These are phyloP conservation scores for Paramormyrops hopkinsi DNA, from an alignment of 2,797 vertebrate genomes.

Conservation along the genomic window DNA sequence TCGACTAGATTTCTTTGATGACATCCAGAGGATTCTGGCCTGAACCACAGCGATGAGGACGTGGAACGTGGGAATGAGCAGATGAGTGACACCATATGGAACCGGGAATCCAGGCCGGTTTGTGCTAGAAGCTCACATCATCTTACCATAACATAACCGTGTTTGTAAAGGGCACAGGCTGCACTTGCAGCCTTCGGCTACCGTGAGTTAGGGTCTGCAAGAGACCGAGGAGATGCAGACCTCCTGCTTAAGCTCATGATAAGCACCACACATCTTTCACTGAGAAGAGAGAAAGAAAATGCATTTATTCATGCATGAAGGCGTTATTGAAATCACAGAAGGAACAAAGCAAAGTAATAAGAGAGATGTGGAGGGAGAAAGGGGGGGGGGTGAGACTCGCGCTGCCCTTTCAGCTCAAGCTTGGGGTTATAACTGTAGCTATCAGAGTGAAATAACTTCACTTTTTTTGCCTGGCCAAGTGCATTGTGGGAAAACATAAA, in stretches of 20 bases:
- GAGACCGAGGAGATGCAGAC: neutral
- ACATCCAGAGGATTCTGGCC: neutral
- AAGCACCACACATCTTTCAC: neutral
- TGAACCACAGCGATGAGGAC: neutral
- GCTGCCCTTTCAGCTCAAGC: neutral
- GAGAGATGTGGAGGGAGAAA: neutral
- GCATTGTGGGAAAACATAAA: neutral
- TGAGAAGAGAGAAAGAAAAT: neutral
- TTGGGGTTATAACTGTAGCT: slow-evolving; percentile 1
- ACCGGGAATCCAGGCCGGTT: neutral
- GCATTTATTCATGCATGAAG: slow-evolving; percentile 22
- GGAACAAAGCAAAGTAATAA: neutral
- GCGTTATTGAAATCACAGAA: slow-evolving; percentile 1
- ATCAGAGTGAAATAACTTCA: slow-evolving; percentile 2
- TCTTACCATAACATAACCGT: neutral
- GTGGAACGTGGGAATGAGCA: neutral
- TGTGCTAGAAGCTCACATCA: neutral
- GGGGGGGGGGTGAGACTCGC: neutral
- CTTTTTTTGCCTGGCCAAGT: neutral
- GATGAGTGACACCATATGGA: neutral
- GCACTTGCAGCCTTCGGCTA: neutral
- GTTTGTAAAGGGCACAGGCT: neutral
- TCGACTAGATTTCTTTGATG: neutral
- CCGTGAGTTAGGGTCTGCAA: neutral
- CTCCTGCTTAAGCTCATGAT: neutral